Evolutionary conservation across 2,888 invertebrate genomes (phyloP).

Genomic region (Thecocarcelia acutangulata): DNA sequence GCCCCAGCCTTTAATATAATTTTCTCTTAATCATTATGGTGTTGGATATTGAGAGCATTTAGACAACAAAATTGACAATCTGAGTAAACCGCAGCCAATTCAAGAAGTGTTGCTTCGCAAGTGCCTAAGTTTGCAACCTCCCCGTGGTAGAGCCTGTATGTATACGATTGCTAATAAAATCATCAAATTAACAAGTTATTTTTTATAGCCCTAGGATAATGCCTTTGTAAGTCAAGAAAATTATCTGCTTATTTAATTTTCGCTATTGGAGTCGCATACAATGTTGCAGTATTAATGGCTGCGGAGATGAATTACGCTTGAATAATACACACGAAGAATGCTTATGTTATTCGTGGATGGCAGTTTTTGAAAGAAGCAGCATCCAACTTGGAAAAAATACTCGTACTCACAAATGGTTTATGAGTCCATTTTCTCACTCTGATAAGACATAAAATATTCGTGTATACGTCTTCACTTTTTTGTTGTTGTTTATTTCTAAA

Average conservation of each 20-base stretch:
- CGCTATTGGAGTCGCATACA: constrained; percentile 60
- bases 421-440: constrained; percentile 59
- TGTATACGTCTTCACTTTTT: neutral
- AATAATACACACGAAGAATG: neutral
- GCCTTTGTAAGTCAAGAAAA: too few relatives aligned
- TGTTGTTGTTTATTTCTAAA: constrained; percentile 20
- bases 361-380: neutral
- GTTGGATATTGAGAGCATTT: too few relatives aligned
- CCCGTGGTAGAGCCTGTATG: too few relatives aligned
- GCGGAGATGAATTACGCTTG: constrained; percentile 54
- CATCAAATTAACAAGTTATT: too few relatives aligned
- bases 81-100: too few relatives aligned
- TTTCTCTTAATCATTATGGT: too few relatives aligned
- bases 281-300: constrained; percentile 64
- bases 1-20: too few relatives aligned
- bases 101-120: too few relatives aligned
- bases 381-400: constrained; percentile 6
- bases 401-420: constrained; percentile 47
- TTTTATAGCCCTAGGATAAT: too few relatives aligned
- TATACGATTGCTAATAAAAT: too few relatives aligned
- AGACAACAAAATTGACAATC: too few relatives aligned
- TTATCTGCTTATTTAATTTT: neutral
- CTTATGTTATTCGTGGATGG: neutral
- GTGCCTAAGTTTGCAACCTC: too few relatives aligned
- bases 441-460: neutral